Base-by-base conservation (phyloP, 2,797 vertebrate genomes). In the Paratrypauchen microcephalus region DNA sequence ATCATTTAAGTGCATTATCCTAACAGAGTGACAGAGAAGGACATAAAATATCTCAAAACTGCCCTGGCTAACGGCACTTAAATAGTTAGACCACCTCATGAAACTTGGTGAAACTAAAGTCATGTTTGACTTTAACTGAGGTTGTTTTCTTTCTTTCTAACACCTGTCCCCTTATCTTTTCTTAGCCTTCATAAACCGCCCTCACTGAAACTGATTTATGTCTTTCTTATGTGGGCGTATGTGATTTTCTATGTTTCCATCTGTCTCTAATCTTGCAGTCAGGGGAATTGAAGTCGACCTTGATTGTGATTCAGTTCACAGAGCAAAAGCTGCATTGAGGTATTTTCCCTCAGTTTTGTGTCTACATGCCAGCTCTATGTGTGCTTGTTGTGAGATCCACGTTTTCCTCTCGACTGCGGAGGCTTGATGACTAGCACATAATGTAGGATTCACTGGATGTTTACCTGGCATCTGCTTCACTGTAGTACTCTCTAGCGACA, bases 401-500 rank as follows among this genome's bases (percentile, higher is more conserved):
- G 68, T 52, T 77, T 50, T 76, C 39, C 0, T 32, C 69, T 61
- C 68, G 58, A 66, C 77, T 73, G 70, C 78, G 74, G 77, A 75
- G 70, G 70, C 70, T 66, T 77, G 52, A 75, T 72, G 72, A 69
- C 69, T 50, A 74, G 84, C 69, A 73, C 68, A 73, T 71, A 65
- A 76, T 45, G 41, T 16, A 13, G 13, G 41, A 16, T 45, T 45
- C 41, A 45, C 41, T 45, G 41, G 59, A 54, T 50, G 41, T 68
- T 86, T 91, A 98, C 97, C 97, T 99, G 92, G 97, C 97, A 48
- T 98, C 97, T 66, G 97, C 96, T 89, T 99, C 97, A 73, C 97
- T 98, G 92, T 99, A 99, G 91, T 98, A 99, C 78, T 99, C 97
- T 91, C 97, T 93, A 66, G 97, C 97, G 87, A 99, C 97, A 0